Evolutionary conservation across 2,797 vertebrate genomes (phyloP).

Genomic region (Cyclopterus lumpus): DNA sequence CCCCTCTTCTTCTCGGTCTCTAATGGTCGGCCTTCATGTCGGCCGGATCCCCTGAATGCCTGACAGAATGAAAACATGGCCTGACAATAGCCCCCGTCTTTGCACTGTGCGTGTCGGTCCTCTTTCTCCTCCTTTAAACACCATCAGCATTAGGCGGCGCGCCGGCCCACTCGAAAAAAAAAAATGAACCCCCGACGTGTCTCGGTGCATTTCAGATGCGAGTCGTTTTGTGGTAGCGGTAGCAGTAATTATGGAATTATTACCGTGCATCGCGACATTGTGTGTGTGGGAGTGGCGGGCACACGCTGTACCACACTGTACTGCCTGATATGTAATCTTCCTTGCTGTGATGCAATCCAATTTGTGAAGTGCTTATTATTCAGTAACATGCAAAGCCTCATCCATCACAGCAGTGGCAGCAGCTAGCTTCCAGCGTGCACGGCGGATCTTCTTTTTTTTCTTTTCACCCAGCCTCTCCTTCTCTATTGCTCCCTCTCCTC

Average conservation of each 20-base stretch:
- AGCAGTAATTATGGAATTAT: conserved; percentile 26
- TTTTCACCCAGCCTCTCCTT: not conserved
- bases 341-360: conserved; percentile 63
- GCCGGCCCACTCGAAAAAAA: conserved; percentile 8
- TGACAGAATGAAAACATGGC: conserved; percentile 28
- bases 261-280: not conserved
- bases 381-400: conserved; percentile 56
- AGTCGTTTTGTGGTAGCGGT: conserved; percentile 17
- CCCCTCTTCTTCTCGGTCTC: conserved; percentile 6
- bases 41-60: conserved; percentile 43
- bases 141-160: conserved; percentile 24
- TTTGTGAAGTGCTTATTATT: conserved; percentile 65
- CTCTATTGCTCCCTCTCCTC: not conserved
- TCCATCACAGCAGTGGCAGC: conserved; percentile 54
- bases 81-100: conserved; percentile 26
- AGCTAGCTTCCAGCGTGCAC: conserved; percentile 30
- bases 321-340: conserved; percentile 33
- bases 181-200: conserved; percentile 18
- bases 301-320: not conserved
- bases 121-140: conserved; percentile 35
- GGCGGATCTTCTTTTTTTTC: conserved; percentile 14
- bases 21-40: conserved; percentile 52
- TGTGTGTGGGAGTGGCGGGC: not conserved
- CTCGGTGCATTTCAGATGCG: conserved; percentile 19
- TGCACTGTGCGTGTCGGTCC: not conserved